Conservation (phyloP, 1,140 invertebrate genomes). For the Hirudo medicinalis region DNA sequence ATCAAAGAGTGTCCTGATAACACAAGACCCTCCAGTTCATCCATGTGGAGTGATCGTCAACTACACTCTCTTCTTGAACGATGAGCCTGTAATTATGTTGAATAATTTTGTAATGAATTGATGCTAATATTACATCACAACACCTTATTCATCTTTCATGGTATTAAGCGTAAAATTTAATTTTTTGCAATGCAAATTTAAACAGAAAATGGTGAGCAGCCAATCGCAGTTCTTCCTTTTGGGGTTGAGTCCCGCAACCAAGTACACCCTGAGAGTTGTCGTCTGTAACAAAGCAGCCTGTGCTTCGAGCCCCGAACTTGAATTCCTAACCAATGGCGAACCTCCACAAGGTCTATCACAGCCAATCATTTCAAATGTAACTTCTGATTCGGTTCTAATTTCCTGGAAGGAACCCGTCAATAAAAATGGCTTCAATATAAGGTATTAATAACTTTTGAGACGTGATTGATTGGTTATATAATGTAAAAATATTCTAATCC, state of each 20-base stretch:
- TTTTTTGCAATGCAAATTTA: background rate
- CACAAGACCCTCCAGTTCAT: constrained; percentile 26
- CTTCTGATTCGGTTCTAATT: background rate
- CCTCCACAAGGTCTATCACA: background rate
- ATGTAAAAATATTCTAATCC: background rate
- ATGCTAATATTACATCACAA: no score
- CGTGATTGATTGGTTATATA: background rate
- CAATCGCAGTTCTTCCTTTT: background rate
- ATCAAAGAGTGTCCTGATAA: constrained; percentile 28
- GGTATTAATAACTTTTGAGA: constrained; percentile 1
- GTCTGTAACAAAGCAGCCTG: background rate
- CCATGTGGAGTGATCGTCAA: constrained; percentile 32
- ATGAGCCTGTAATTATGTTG: constrained; percentile 27
- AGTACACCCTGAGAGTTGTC: background rate
- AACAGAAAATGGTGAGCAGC: background rate
- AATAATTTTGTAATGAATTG: background rate
- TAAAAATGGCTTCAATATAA: background rate
- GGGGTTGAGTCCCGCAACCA: background rate
- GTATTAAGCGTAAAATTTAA: background rate
- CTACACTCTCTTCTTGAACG: constrained; percentile 33
- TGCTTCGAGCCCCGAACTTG: background rate
- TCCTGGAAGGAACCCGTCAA: background rate
- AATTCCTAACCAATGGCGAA: background rate
- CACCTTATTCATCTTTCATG: no score
- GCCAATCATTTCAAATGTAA: background rate